Evolutionary conservation across 2,797 vertebrate genomes (phyloP).

Genomic region (Crossoptilon crossoptilon): DNA sequence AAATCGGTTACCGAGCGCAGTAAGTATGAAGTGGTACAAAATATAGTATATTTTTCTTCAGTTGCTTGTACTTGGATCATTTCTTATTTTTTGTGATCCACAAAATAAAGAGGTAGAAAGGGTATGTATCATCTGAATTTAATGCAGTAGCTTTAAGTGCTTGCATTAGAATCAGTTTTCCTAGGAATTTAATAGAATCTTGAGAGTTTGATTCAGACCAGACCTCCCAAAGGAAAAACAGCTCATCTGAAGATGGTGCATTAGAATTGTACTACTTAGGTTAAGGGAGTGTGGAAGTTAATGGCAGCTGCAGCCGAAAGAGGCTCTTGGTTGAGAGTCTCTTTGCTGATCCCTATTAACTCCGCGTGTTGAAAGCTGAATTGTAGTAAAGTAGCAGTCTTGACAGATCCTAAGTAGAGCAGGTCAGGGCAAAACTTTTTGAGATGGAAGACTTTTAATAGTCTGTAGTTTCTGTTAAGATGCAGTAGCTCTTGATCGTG

Average conservation of each 20-base stretch:
- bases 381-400: background rate
- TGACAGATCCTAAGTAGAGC: background rate
- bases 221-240: background rate
- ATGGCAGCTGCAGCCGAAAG: background rate
- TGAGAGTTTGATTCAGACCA: background rate
- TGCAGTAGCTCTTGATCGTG: background rate
- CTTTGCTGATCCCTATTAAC: background rate
- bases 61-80: background rate
- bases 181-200: background rate
- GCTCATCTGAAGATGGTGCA: background rate
- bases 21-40: slow-evolving; percentile 47
- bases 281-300: background rate
- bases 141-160: background rate
- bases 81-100: background rate
- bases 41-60: background rate
- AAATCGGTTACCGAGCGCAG: slow-evolving; percentile 24
- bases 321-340: background rate
- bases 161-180: background rate
- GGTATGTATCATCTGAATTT: background rate
- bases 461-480: background rate
- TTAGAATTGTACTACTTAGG: accelerated
- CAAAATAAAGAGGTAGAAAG: background rate
- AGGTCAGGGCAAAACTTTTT: background rate
- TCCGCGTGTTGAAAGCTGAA: background rate
- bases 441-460: background rate